Percentiles rank a stretch among this genome's conserved stretches.
phyloP scores from a whole-genome alignment of 2,797 vertebrate genomes.

The Sebastiscus albofasciatus region DNA sequence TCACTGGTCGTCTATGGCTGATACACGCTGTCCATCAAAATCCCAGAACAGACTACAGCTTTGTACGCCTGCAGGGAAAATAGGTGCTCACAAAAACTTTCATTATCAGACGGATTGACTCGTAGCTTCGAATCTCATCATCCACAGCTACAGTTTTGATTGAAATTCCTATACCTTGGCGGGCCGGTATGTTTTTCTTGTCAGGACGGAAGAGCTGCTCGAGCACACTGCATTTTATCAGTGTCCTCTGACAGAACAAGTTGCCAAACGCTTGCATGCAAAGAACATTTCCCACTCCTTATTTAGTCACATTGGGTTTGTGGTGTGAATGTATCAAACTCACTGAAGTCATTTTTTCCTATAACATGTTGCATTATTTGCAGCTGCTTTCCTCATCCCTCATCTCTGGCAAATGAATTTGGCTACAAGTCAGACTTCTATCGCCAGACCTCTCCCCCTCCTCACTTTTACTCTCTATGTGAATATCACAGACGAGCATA shows the following conservation, averaged over 20 bases:
- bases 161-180: constrained; percentile 58
- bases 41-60: constrained; percentile 24
- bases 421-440: constrained; percentile 16
- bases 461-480: neutral
- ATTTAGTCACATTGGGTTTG: constrained; percentile 67
- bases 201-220: constrained; percentile 50
- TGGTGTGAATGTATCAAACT: constrained; percentile 44
- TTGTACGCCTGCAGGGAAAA: constrained; percentile 35
- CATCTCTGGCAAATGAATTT: constrained; percentile 46
- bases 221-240: constrained; percentile 47
- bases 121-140: constrained; percentile 46
- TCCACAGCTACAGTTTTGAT: constrained; percentile 51
- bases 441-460: neutral
- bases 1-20: constrained; percentile 26
- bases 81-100: constrained; percentile 34
- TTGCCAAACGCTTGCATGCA: constrained; percentile 46
- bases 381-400: constrained; percentile 32
- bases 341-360: constrained; percentile 32
- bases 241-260: constrained; percentile 35
- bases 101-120: constrained; percentile 62
- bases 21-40: constrained; percentile 40
- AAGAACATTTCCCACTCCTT: constrained; percentile 65
- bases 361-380: constrained; percentile 14
- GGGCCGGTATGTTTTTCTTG: constrained; percentile 48
- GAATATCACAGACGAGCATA: neutral